Base-by-base conservation (phyloP, 2,888 invertebrate species). In the Drosophila atroscutellata region DNA sequence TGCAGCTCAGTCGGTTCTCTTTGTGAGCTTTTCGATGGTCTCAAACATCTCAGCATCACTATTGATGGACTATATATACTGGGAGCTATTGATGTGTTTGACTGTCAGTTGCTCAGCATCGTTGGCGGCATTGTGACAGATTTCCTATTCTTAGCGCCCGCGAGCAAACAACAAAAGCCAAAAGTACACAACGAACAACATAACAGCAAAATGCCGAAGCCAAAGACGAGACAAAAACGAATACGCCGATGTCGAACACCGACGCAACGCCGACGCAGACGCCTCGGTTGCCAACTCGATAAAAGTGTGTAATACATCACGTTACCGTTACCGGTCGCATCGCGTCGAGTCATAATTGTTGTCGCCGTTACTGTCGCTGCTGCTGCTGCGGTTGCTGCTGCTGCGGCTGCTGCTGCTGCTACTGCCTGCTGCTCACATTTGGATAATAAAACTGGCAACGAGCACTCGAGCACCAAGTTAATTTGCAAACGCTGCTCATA, bases 371-470 rank as follows among this genome's bases (percentile, higher is more conserved):
- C 37, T 58, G 64, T 26, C 49, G 56, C 42, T 26, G 71, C 39
- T 55, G 62, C 64, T 50, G 60, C 71, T 51, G 63, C 64, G 42
- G 60, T 69, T 51, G 63, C 75, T 51, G 79, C 63, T 34, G 52
- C 70, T 13, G 59, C 65, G n/a, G 70, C 72, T 45, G 52, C 54
- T 60, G 84, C 82, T 37, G 37, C 37, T 37, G 52, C 69, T 11
- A 52, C 68, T 54, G 75, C 64, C 58, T 62, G 85, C 83, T 84
- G 89, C 87, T 86, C 78, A 74, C 76, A 75, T 90, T 91, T 89
- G 89, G 83, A 87, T 89, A 90, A 91, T 90, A 91, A 90, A 90
- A 90, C 81, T 62, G 87, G 82, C 91, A 81, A 77, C 81, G 90
- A 81, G 81, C 90, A 83, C 81, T 90, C 90, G 82, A 91, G 77